Evolutionary conservation across 1,140 invertebrate genomes (phyloP).

Genomic region (Heliconius eleuchia): DNA sequence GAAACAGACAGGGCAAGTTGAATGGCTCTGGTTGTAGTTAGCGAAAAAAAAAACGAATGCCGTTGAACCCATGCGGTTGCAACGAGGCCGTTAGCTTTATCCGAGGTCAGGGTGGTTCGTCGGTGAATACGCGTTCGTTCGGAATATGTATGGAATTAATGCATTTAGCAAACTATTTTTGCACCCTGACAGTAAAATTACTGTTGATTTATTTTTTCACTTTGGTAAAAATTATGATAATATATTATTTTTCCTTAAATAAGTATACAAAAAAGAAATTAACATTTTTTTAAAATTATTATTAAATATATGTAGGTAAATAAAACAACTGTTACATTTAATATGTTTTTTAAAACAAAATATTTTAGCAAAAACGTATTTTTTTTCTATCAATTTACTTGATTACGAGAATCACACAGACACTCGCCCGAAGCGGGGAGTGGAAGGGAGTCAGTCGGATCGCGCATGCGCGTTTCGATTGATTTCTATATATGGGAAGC

Average conservation of each 20-base stretch:
- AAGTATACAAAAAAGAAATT: too few relatives aligned
- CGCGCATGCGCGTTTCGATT: conserved; percentile 59
- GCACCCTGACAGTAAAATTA: neutral
- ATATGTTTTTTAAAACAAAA: too few relatives aligned
- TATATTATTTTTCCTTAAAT: too few relatives aligned
- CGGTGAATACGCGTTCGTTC: conserved; percentile 30
- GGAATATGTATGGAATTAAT: conserved; percentile 42
- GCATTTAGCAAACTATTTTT: neutral
- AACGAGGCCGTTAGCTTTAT: conserved; percentile 65
- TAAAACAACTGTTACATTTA: too few relatives aligned
- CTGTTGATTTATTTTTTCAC: neutral
- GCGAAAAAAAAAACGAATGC: conserved; percentile 64
- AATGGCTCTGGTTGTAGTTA: conserved; percentile 60
- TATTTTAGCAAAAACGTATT: neutral
- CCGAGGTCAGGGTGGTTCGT: conserved; percentile 65
- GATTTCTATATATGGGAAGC: conserved; percentile 59
- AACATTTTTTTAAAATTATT: too few relatives aligned
- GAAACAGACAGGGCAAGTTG: conserved; percentile 33
- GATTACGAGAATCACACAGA: neutral
- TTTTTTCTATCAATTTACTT: neutral
- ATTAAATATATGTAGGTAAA: too few relatives aligned
- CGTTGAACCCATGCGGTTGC: conserved; percentile 71
- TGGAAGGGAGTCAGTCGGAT: conserved; percentile 23
- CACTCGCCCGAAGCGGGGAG: conserved; percentile 26
- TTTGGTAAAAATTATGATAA: too few relatives aligned